phyloP scores from a whole-genome alignment of 2,888 invertebrate genomes.

The Corythucha ciliata region DNA sequence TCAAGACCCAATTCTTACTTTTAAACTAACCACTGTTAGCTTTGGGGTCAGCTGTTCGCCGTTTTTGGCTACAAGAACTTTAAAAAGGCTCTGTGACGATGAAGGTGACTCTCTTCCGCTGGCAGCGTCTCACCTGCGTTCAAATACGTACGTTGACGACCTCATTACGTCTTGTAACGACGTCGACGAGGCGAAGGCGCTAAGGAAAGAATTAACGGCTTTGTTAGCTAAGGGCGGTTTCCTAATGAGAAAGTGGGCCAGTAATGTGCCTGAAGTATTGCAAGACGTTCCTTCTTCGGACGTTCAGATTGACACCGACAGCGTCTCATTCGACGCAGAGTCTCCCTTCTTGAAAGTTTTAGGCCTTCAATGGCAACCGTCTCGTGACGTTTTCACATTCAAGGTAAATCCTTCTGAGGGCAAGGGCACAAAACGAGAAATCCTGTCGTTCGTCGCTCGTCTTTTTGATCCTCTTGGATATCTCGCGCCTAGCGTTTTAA shows the following conservation, averaged over 20 bases:
- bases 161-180: not conserved
- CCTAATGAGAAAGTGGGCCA: no score
- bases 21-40: conserved; percentile 1
- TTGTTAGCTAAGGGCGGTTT: no score
- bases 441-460: conserved; percentile 5
- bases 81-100: not conserved
- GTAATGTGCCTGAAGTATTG: no score
- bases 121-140: not conserved
- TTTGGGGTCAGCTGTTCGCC: not conserved
- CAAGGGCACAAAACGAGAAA: not conserved
- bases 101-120: not conserved
- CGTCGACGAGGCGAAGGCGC: not conserved
- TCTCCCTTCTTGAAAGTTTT: not conserved
- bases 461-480: not conserved
- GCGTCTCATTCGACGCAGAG: no score
- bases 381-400: not conserved
- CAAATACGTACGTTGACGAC: not conserved
- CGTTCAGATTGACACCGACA: no score
- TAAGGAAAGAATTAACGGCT: not conserved
- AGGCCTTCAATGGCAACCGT: not conserved
- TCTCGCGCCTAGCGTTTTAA: not conserved
- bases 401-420: not conserved
- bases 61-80: not conserved
- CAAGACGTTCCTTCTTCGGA: no score
- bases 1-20: not conserved